These are phyloP conservation scores for Enteromius radiatus DNA, from an alignment of 2,797 vertebrate species.

Conservation along the genomic window DNA sequence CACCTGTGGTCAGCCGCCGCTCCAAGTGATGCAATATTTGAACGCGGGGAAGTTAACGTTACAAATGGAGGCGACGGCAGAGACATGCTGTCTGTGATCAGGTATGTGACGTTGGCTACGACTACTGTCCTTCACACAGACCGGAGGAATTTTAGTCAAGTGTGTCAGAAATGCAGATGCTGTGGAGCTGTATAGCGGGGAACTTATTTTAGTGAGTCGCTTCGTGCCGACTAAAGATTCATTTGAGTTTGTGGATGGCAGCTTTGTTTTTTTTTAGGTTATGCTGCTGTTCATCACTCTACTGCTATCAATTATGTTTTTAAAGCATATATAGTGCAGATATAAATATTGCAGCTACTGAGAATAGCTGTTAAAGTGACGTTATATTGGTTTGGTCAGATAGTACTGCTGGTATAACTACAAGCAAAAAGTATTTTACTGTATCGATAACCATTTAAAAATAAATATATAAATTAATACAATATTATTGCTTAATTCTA, in stretches of 20 bases:
- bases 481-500: background rate
- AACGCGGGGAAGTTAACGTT: constrained; percentile 56
- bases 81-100: constrained; percentile 64
- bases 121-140: constrained; percentile 68
- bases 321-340: too few species aligned
- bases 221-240: background rate
- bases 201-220: background rate
- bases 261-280: background rate
- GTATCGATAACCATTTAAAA: background rate
- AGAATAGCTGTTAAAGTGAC: too few species aligned
- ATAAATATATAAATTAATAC: background rate
- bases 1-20: constrained; percentile 59
- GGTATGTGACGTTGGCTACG: constrained; percentile 61
- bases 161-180: constrained; percentile 73
- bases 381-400: too few species aligned
- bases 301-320: background rate
- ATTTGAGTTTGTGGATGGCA: background rate
- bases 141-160: constrained; percentile 75
- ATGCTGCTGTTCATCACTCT: background rate
- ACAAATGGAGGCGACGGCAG: constrained; percentile 58
- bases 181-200: constrained; percentile 41
- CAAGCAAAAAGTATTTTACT: background rate
- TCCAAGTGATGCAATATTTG: constrained; percentile 63
- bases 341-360: too few species aligned
- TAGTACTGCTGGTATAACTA: too few species aligned